Base-by-base conservation (phyloP, 2,888 invertebrate species). In the Drosophila meridiana region DNA sequence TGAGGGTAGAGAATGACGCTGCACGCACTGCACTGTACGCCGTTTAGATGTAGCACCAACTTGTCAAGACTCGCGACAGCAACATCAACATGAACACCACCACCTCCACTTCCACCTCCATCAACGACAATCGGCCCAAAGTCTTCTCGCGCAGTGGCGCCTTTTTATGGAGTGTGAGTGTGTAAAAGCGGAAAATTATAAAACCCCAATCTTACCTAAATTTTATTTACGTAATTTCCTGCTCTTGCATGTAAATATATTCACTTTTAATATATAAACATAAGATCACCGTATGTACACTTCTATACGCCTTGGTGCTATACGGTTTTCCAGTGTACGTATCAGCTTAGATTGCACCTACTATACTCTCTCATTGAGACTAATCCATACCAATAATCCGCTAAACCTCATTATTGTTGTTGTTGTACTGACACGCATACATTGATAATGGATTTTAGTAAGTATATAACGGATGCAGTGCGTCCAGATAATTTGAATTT, bases 141-240 rank as follows among this genome's bases (percentile, higher is more conserved):
- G 53, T 50, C 63, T 73, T 40, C 69, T 47, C 59, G 47, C 79
- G 69, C 68, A 87, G 42, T 92, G 92, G 92, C 90, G 81, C 66
- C 80, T 91, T 58, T 91, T 89, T 69, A 92, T 92, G 92, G 92
- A 92, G 91, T 80, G 92, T 92, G 92, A 92, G 91, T 91, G 70
- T 71, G 57, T 50, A 60, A 62, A 48, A 30, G 30, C 50, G 45
- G 13, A 52, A 58, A 68, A 59, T 53, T 28, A 2, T 8, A 8
- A 28, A 43, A 34, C n/a, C 26, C 26, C 45, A 47, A 28, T 45
- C 6, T 73, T 57, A n/a, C 28, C 47, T 56, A 58, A 59, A 73
- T 71, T 62, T 52, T 53, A 36, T 66, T 61, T 32, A 52, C 45
- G 11, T 13, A 40, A 48, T 11, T 11, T 57, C 47, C 36, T 48